Conservation (phyloP, 2,888 invertebrate species). For the Pocota personata region DNA sequence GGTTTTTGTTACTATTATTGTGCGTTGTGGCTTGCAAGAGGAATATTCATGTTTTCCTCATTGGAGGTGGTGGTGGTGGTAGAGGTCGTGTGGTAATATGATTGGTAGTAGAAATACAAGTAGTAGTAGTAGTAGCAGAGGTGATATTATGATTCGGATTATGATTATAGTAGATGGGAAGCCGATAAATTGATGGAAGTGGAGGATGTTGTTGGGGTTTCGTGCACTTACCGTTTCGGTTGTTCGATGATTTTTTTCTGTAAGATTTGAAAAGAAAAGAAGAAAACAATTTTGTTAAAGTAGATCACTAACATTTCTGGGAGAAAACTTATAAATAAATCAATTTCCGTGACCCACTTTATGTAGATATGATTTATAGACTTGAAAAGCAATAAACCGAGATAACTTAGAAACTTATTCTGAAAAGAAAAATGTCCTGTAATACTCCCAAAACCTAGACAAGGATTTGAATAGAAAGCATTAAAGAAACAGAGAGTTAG, state of each 20-base stretch:
- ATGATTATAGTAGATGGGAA: slow-evolving; percentile 74
- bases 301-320: too few species aligned
- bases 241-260: slow-evolving; percentile 82
- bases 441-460: too few species aligned
- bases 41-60: slow-evolving; percentile 73
- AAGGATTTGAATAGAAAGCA: too few species aligned
- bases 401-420: too few species aligned
- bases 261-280: slow-evolving; percentile 34
- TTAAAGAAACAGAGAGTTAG: too few species aligned
- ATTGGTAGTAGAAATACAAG: slow-evolving; percentile 73
- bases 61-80: slow-evolving; percentile 75
- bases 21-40: slow-evolving; percentile 66
- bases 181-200: slow-evolving; percentile 75
- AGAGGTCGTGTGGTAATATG: slow-evolving; percentile 74
- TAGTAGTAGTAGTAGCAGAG: slow-evolving; percentile 72
- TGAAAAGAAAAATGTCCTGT: too few species aligned
- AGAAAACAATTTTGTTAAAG: not conserved
- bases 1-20: slow-evolving; percentile 68
- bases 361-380: too few species aligned
- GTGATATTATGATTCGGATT: slow-evolving; percentile 74
- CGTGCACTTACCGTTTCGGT: slow-evolving; percentile 82
- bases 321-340: too few species aligned
- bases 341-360: too few species aligned
- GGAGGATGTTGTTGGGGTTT: slow-evolving; percentile 76
- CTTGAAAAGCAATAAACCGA: too few species aligned